These are phyloP conservation scores for Emmelina monodactyla DNA, from an alignment of 2,888 invertebrate genomes.

Conservation along the genomic window DNA sequence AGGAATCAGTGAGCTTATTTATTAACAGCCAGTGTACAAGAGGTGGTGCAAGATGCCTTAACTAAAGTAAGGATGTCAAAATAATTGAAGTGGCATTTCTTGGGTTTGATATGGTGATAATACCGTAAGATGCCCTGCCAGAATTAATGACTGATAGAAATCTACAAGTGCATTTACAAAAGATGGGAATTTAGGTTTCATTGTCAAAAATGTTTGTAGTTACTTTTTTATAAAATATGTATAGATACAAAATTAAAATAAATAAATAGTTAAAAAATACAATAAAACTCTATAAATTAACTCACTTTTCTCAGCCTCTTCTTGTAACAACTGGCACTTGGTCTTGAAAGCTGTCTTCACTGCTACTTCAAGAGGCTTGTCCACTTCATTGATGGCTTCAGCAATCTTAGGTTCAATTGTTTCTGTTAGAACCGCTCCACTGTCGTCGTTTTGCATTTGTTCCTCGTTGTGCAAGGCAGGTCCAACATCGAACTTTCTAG, in stretches of 20 bases:
- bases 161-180: no score
- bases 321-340: slow-evolving; percentile 64
- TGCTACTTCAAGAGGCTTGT: slow-evolving; percentile 29
- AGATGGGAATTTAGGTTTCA: no score
- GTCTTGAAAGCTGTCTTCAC: slow-evolving; percentile 46
- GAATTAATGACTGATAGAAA: no score
- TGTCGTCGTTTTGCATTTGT: slow-evolving; percentile 20
- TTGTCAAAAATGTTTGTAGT: no score
- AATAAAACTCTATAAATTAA: slow-evolving; percentile 22
- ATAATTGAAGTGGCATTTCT: no score
- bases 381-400: slow-evolving; percentile 42
- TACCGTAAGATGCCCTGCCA: no score
- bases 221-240: no score
- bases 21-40: no score
- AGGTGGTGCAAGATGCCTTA: no score
- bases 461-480: slow-evolving; percentile 18
- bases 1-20: no score
- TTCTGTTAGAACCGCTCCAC: slow-evolving; percentile 31
- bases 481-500: slow-evolving; percentile 13
- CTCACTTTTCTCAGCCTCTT: slow-evolving; percentile 46
- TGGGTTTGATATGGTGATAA: no score
- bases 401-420: slow-evolving; percentile 38
- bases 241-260: not conserved
- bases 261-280: slow-evolving; percentile 21
- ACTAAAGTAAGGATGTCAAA: no score